phyloP scores from a whole-genome alignment of 2,113 vertebrate genomes.

The Neoarius graeffei region DNA sequence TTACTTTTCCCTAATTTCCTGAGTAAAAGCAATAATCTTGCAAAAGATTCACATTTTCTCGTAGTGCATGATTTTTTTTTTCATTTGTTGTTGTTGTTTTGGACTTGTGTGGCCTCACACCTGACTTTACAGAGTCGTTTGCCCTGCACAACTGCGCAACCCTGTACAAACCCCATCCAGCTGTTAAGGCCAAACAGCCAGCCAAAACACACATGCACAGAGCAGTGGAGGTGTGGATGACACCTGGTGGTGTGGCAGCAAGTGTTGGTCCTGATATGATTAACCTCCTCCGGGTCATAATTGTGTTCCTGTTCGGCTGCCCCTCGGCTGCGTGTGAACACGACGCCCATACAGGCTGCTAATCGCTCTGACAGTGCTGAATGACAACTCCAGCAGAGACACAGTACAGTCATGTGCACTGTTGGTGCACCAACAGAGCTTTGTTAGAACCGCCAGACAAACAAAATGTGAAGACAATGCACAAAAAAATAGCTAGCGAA shows the following conservation, averaged over 20 bases:
- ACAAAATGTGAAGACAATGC: background rate
- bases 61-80: background rate
- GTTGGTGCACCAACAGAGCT: background rate
- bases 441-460: background rate
- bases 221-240: conserved; percentile 2
- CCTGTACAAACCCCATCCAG: background rate
- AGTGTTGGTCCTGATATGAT: conserved; percentile 24
- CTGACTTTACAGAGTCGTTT: background rate
- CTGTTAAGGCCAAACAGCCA: conserved; percentile 27
- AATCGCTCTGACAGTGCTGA: background rate
- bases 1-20: background rate
- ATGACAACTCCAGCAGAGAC: background rate
- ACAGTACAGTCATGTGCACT: background rate
- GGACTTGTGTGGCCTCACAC: background rate
- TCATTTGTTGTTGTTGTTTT: background rate
- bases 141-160: conserved; percentile 1
- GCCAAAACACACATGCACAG: background rate
- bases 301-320: background rate
- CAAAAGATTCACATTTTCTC: background rate
- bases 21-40: too few species aligned
- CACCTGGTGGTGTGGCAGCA: conserved; percentile 8
- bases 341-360: background rate
- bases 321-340: conserved; percentile 9
- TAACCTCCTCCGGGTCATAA: conserved; percentile 16
- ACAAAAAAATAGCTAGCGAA: background rate